Percentiles rank a stretch among this genome's conserved stretches.
Conservation (phyloP, 2,888 invertebrate genomes). For the Lomographa bimaculata region DNA sequence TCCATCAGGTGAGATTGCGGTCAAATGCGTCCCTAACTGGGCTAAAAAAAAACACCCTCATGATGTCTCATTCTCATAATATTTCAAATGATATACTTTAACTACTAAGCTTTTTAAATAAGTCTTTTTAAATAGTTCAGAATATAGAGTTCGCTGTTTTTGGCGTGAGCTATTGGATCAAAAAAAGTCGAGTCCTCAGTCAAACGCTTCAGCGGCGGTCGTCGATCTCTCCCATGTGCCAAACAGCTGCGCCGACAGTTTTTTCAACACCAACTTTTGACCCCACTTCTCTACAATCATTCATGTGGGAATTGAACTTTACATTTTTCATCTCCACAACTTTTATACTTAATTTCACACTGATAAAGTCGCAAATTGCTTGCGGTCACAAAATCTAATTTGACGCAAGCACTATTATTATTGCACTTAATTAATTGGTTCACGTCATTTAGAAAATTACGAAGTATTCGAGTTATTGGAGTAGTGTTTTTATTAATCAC, state of each 20-base stretch:
- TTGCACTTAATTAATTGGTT: constrained; percentile 63
- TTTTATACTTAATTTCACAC: constrained; percentile 51
- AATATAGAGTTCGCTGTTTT: no score
- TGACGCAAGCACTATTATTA: constrained; percentile 59
- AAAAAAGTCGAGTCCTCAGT: constrained; percentile 12
- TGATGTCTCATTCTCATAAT: no score
- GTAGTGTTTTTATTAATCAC: constrained; percentile 27
- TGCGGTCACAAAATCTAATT: constrained; percentile 35
- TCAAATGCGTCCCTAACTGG: no score
- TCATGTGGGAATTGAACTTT: constrained; percentile 78
- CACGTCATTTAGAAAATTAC: constrained; percentile 33
- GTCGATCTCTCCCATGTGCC: constrained; percentile 60
- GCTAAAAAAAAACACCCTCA: no score
- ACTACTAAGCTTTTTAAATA: no score
- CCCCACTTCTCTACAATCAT: constrained; percentile 76
- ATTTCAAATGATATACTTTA: no score
- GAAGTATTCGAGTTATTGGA: constrained; percentile 48
- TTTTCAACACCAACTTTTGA: constrained; percentile 80
- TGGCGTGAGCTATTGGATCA: no score
- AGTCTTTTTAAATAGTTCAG: no score
- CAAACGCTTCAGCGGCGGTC: constrained; percentile 19
- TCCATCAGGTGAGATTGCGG: no score
- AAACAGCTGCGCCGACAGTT: constrained; percentile 72
- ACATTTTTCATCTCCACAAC: constrained; percentile 49
- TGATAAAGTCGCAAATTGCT: constrained; percentile 47